Conservation (phyloP, 1,140 invertebrate species). For the Psilanteris sp. region DNA sequence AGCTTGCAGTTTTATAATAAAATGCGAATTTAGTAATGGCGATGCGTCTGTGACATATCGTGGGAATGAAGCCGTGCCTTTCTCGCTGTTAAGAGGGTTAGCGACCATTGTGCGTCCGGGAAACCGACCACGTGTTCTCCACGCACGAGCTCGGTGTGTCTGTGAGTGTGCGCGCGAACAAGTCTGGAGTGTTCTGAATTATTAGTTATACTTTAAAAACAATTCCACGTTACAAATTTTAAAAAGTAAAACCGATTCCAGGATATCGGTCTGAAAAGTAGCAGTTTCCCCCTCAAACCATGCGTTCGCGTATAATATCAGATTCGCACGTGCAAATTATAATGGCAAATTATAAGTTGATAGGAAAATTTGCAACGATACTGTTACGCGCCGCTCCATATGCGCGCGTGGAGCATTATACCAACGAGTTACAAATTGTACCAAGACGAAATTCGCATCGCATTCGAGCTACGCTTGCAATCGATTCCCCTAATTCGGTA, state of each 20-base stretch:
- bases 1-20: too few species aligned
- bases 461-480: too few species aligned
- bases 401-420: too few species aligned
- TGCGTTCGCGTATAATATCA: constrained; percentile 3
- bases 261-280: constrained; percentile 16
- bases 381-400: too few species aligned
- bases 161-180: constrained; percentile 6
- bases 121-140: constrained; percentile 55
- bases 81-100: constrained; percentile 55
- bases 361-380: not conserved
- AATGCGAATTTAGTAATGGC: constrained; percentile 68
- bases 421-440: too few species aligned
- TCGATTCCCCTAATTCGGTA: too few species aligned
- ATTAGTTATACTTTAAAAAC: constrained; percentile 29
- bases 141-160: constrained; percentile 16
- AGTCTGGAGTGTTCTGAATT: constrained; percentile 39
- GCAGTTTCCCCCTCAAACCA: constrained; percentile 8
- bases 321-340: constrained; percentile 9
- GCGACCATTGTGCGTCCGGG: constrained; percentile 61
- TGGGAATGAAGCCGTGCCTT: constrained; percentile 69
- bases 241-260: constrained; percentile 27
- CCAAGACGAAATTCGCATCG: too few species aligned
- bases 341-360: constrained; percentile 1
- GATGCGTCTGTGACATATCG: constrained; percentile 69
- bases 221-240: constrained; percentile 37